Conservation (phyloP, 1,140 invertebrate species). For the Diabrotica virgifera region DNA sequence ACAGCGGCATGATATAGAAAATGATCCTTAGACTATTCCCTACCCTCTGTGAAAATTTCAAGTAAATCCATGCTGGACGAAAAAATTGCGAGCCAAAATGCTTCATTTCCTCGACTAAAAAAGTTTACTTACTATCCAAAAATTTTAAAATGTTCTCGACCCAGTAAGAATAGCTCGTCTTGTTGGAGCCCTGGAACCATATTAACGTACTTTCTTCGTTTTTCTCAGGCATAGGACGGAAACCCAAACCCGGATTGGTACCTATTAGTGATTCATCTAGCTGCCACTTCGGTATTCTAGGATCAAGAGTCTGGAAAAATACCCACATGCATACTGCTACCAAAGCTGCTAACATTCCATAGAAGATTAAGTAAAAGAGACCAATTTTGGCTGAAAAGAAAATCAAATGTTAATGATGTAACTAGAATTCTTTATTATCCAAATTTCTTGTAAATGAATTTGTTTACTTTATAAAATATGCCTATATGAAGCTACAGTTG, state of each 20-base stretch:
- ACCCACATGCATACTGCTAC: constrained; percentile 88
- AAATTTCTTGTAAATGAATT: no score
- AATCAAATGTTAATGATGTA: not conserved
- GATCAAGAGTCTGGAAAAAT: constrained; percentile 88
- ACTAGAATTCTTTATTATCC: no score
- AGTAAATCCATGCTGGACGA: no score
- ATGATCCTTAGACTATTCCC: no score
- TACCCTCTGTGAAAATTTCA: no score
- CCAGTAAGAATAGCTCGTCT: constrained; percentile 79
- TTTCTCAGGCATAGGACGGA: constrained; percentile 86
- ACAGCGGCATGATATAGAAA: no score
- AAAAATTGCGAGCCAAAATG: no score
- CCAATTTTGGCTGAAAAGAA: constrained; percentile 75
- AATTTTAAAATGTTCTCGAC: constrained; percentile 69
- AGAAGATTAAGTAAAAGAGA: constrained; percentile 90
- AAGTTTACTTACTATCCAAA: constrained; percentile 66
- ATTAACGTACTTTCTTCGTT: constrained; percentile 93
- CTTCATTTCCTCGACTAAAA: no score
- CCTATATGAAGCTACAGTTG: no score
- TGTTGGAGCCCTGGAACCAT: constrained; percentile 81
- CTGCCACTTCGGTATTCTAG: constrained; percentile 80
- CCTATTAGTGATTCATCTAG: constrained; percentile 81
- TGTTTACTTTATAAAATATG: no score
- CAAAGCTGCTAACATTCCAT: constrained; percentile 78
- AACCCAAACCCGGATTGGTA: constrained; percentile 90